Evolutionary conservation across 2,888 invertebrate species (phyloP).

Genomic region (Meteorus cinctellus): DNA sequence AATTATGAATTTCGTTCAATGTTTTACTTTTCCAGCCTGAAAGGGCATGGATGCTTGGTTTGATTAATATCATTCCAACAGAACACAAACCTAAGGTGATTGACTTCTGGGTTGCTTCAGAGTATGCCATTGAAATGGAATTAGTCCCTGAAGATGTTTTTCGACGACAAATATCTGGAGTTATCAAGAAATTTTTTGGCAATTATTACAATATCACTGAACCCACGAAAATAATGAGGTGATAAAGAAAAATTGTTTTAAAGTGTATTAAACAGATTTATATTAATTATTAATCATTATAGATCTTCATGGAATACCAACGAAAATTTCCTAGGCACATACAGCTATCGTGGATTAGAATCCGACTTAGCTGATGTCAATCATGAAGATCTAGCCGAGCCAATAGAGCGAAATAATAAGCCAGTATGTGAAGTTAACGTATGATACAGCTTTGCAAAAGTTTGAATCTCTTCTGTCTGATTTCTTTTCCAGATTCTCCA

Average conservation of each 20-base stretch:
- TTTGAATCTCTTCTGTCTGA: no score
- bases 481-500: slow-evolving; percentile 74
- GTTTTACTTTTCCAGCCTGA: slow-evolving; percentile 64
- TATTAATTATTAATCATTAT: slow-evolving; percentile 49
- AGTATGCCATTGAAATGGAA: slow-evolving; percentile 79
- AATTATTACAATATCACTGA: slow-evolving; percentile 73
- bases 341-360: slow-evolving; percentile 78
- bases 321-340: slow-evolving; percentile 82
- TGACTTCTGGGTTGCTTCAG: slow-evolving; percentile 80
- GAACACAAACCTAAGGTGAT: slow-evolving; percentile 78
- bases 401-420: slow-evolving; percentile 70
- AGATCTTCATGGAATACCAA: slow-evolving; percentile 83
- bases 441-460: no score
- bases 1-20: neutral
- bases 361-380: slow-evolving; percentile 74
- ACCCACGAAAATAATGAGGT: slow-evolving; percentile 75
- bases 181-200: slow-evolving; percentile 76
- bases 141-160: slow-evolving; percentile 75
- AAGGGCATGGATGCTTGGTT: slow-evolving; percentile 78
- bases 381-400: slow-evolving; percentile 75
- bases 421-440: slow-evolving; percentile 55
- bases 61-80: slow-evolving; percentile 79
- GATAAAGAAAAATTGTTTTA: slow-evolving; percentile 35
- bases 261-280: neutral
- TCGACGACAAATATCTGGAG: slow-evolving; percentile 72